These are phyloP conservation scores for Eupithecia pulchellata DNA, from an alignment of 2,888 invertebrate species.

Conservation along the genomic window DNA sequence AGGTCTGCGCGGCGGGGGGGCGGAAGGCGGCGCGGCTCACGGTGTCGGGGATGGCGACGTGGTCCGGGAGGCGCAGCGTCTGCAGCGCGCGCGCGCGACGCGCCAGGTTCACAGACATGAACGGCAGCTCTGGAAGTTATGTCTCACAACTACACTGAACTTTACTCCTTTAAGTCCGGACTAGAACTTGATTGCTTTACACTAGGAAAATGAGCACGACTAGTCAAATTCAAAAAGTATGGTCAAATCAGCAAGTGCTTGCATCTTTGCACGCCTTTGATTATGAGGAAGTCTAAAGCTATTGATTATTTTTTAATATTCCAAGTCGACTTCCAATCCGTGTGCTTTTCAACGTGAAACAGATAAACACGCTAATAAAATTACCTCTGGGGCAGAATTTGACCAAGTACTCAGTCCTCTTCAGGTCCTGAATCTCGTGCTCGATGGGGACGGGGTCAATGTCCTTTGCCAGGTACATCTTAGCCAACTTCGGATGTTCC, in stretches of 20 bases:
- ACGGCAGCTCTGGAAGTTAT: constrained; percentile 72
- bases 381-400: constrained; percentile 78
- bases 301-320: too few species aligned
- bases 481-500: constrained; percentile 66
- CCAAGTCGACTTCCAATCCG: too few species aligned
- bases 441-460: constrained; percentile 72
- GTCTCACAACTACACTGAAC: too few species aligned
- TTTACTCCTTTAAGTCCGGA: too few species aligned
- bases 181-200: too few species aligned
- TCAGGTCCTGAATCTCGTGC: constrained; percentile 71
- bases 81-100: constrained; percentile 76
- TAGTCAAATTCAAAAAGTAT: too few species aligned
- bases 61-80: constrained; percentile 74
- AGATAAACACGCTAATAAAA: neutral
- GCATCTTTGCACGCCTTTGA: too few species aligned
- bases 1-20: constrained; percentile 67
- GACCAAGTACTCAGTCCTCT: constrained; percentile 73
- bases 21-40: constrained; percentile 69
- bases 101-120: constrained; percentile 77
- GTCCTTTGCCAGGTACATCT: constrained; percentile 69
- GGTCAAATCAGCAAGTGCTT: too few species aligned
- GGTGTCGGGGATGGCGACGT: constrained; percentile 73
- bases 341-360: too few species aligned
- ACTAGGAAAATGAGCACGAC: too few species aligned
- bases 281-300: too few species aligned